phyloP scores from a whole-genome alignment of 2,113 vertebrate genomes.

The Psilopsiagon aurifrons region DNA sequence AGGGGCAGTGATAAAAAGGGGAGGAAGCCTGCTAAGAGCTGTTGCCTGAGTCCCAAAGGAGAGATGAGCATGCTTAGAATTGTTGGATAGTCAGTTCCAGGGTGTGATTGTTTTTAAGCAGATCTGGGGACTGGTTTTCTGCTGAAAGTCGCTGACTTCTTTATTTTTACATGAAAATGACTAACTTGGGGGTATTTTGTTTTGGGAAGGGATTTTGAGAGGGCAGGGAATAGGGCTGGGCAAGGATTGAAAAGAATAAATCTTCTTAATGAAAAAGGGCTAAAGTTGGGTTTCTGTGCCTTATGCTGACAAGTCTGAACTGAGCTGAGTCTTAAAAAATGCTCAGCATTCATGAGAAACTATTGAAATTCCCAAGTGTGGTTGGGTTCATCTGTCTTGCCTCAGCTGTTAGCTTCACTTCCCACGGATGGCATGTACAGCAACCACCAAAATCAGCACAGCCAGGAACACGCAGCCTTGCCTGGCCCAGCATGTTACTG shows the following conservation, averaged over 20 bases:
- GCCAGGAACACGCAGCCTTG: neutral
- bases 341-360: conserved; percentile 20
- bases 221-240: neutral
- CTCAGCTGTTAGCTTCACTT: neutral
- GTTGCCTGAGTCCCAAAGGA: neutral
- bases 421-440: neutral
- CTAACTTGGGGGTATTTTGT: neutral
- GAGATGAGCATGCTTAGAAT: conserved; percentile 2
- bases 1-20: neutral
- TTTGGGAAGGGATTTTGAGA: conserved; percentile 35
- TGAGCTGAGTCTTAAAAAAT: neutral
- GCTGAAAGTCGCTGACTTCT: neutral
- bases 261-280: neutral
- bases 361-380: neutral
- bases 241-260: conserved; percentile 12
- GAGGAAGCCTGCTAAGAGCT: neutral
- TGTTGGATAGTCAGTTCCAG: neutral
- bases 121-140: neutral
- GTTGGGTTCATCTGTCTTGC: neutral
- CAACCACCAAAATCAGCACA: fast-evolving
- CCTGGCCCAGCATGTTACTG: neutral
- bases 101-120: neutral
- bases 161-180: conserved; percentile 24
- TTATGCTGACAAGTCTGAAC: conserved; percentile 7
- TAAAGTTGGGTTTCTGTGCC: neutral